phyloP scores from a whole-genome alignment of 2,888 invertebrate species.

The Anoplius nigerrimus region DNA sequence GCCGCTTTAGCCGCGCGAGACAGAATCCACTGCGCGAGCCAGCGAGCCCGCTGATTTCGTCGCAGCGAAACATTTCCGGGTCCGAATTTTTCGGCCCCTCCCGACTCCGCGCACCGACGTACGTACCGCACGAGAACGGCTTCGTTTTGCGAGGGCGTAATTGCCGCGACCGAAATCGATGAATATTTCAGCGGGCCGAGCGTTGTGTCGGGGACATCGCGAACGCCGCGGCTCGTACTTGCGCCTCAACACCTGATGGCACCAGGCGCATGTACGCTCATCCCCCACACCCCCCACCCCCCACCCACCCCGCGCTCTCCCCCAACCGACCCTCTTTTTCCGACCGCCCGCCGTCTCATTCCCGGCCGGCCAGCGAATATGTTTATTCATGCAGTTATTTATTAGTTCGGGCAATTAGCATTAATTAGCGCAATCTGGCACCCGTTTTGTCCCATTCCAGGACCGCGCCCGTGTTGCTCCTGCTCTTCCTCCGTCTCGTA shows the following conservation, averaged over 20 bases:
- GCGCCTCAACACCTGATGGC: constrained; percentile 39
- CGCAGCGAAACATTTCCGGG: not conserved
- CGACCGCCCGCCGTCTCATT: constrained; percentile 15
- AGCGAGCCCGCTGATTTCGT: not conserved
- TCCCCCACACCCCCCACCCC: constrained; percentile 17
- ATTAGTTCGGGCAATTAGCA: constrained; percentile 72
- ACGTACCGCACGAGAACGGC: constrained; percentile 34
- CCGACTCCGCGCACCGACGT: not conserved
- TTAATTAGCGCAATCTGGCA: constrained; percentile 71
- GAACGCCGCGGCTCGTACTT: constrained; percentile 28
- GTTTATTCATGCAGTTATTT: constrained; percentile 71
- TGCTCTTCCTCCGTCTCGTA: not conserved
- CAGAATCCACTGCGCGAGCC: too few species aligned
- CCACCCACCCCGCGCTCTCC: constrained; percentile 29
- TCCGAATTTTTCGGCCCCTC: not conserved
- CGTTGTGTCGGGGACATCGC: constrained; percentile 32
- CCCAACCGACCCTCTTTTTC: constrained; percentile 10
- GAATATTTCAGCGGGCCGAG: constrained; percentile 63
- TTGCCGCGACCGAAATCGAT: constrained; percentile 65
- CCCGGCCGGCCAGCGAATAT: constrained; percentile 55
- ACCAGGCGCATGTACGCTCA: constrained; percentile 31
- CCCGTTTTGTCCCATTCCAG: constrained; percentile 27
- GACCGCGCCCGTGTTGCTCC: constrained; percentile 7
- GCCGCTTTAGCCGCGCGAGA: too few species aligned
- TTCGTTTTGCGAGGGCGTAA: constrained; percentile 61